Base-by-base conservation (phyloP, 2,797 vertebrate species). In the Huso huso region DNA sequence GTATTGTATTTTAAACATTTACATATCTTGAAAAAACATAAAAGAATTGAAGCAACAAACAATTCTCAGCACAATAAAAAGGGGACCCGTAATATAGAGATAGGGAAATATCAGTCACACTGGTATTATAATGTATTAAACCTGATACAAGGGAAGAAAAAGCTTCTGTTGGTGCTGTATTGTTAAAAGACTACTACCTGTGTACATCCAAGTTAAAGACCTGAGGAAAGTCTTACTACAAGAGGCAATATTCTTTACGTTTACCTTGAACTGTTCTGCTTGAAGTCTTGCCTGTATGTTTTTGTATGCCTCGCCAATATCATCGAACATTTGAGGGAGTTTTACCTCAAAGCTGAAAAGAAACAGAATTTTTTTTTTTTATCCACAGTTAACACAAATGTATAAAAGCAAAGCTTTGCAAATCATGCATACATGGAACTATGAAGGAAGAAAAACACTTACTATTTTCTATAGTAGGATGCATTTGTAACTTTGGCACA, bases 401-500 rank as follows among this genome's bases (percentile, higher is more conserved):
- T 37, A 37, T 37, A 37, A 37, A 37, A 37, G 1, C 63, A 10
- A 59, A 7, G 11, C 59, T 59, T 51, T 52, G 7, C 71, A 61
- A 6, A 62, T 23, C 7, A 51, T 60, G 6, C 1, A 49, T 5
- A 1, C 10, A 18, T 11, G 6, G 37, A 65, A 6, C 4, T 13
- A 0, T 13, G 51, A 66, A 63, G 49, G 10, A 13, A 23, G 55
- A 66, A 5, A 53, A 12, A 9, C 53, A 67, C 88, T 87, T 84
- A 91, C 90, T 85, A 91, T 90, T 91, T 92, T 49, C 90, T 83
- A 75, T 90, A 92, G 81, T 92, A 90, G 2, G 90, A 91, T 3
- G 90, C 90, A 63, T 89, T 87, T 6, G 87, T 79, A 49, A 90
- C 90, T 88, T 92, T 92, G 77, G 90, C 90, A 76, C 88, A 89